These are phyloP conservation scores for Hypsibius dujardini DNA, from an alignment of 1,140 invertebrate species.

Conservation along the genomic window DNA sequence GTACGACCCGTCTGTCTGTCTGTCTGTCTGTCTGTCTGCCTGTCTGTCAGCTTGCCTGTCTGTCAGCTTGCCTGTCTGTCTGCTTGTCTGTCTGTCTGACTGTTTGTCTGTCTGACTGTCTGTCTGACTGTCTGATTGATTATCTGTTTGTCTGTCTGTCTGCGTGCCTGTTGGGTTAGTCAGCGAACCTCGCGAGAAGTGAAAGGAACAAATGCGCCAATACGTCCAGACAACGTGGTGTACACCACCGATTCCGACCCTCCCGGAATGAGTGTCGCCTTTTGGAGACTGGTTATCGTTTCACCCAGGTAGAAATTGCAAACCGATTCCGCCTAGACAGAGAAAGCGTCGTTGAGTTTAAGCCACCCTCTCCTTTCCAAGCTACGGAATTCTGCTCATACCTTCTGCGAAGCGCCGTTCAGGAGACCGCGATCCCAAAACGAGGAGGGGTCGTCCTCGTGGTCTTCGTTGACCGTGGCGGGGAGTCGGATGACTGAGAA, in stretches of 20 bases:
- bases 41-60: too few species aligned
- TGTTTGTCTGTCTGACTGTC: too few species aligned
- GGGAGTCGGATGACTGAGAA: constrained; percentile 68
- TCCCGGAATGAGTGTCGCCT: constrained; percentile 87
- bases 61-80: too few species aligned
- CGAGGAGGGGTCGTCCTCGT: constrained; percentile 91
- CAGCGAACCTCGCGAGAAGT: constrained; percentile 66
- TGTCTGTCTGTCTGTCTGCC: too few species aligned
- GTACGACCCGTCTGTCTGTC: constrained; percentile 10
- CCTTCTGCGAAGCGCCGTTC: constrained; percentile 91
- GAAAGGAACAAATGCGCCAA: constrained; percentile 91
- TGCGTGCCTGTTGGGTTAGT: too few species aligned
- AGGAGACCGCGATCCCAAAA: constrained; percentile 90
- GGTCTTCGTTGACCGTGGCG: constrained; percentile 76
- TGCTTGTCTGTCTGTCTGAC: too few species aligned
- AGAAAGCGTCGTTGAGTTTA: background rate
- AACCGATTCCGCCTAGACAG: constrained; percentile 54
- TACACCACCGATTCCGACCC: constrained; percentile 90
- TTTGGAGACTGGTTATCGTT: constrained; percentile 52
- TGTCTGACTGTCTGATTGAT: too few species aligned
- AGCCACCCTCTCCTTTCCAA: background rate
- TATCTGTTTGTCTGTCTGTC: too few species aligned
- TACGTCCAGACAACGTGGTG: constrained; percentile 78
- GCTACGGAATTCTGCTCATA: constrained; percentile 22
- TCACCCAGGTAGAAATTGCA: constrained; percentile 90